Evolutionary conservation across 2,113 vertebrate species (phyloP).

Genomic region (Nesospiza acunhae): DNA sequence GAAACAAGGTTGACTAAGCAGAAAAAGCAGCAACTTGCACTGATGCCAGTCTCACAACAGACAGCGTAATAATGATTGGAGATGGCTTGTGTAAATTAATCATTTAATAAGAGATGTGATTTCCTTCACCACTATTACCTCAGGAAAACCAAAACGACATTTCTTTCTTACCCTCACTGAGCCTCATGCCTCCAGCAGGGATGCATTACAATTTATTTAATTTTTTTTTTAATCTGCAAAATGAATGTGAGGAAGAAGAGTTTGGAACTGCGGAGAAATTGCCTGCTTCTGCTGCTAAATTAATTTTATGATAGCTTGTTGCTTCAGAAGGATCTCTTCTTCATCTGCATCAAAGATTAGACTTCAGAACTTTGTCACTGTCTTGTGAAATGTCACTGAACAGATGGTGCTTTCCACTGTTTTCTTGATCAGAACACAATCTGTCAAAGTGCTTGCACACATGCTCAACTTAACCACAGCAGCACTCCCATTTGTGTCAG

Average conservation of each 20-base stretch:
- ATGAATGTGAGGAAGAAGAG: background rate
- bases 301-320: slow-evolving; percentile 21
- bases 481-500: background rate
- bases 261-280: background rate
- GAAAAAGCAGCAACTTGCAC: background rate
- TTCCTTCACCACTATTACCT: background rate
- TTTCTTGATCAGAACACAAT: slow-evolving; percentile 26
- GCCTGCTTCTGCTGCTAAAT: background rate
- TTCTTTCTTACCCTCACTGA: background rate
- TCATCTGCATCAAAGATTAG: background rate
- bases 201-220: background rate
- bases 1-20: slow-evolving; percentile 6
- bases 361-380: slow-evolving; percentile 15
- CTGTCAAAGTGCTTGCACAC: slow-evolving; percentile 33
- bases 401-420: slow-evolving; percentile 52
- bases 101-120: background rate
- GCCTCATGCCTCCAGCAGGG: background rate
- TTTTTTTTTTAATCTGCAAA: background rate
- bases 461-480: slow-evolving; percentile 32
- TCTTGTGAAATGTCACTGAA: slow-evolving; percentile 15
- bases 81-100: background rate
- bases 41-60: background rate
- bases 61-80: slow-evolving; percentile 4
- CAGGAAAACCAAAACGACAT: background rate
- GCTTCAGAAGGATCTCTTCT: background rate